Evolutionary conservation across 2,888 invertebrate species (phyloP), one percentile per base, ranked within the genome.

Genomic region (Ichneumoninae sp.): DNA sequence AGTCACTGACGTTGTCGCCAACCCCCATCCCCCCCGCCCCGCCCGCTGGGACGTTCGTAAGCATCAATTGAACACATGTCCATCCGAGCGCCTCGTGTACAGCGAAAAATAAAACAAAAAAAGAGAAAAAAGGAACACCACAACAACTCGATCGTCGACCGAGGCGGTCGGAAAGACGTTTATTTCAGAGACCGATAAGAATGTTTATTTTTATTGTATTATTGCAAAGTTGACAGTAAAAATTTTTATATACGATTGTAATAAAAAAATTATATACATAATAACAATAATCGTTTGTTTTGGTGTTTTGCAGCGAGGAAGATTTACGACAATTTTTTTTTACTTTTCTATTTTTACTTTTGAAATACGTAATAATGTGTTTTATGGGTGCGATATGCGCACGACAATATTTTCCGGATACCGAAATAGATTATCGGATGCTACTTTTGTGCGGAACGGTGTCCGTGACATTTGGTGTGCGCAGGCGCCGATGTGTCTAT

Each of bases 1-100:
- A 52, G 75, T 60, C 81, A 79, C 66, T 78, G 81, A 57, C 77
- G 69, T 75, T 26, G 79, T 63, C 74, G 63, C 50, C 44, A 3
- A n/a, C 30, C 30, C 30, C 16, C 16, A n/a, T 1, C 6, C n/a
- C 63, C 63, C 63, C 22, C 22, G 10, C 0, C 54, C 10, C 30
- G 30, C 1, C 57, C 3, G 8, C 22, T 16, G 16, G 16, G 1
- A 6, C 30, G 52, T 60, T 60, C 60, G 60, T 30, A 60, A 60
- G 60, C 60, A 60, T 26, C 22, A 30, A 60, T 60, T 30, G 60
- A 30, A 60, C 60, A 60, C 60, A 60, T 60, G 60, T 60, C 30
- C 60, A 5, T 26, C 16, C 60, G 26, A 30, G 22, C 60, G 30
- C 30, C 16, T 26, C 26, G 60, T 30, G 5, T 16, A 60, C 60